Conservation (phyloP, 2,888 invertebrate species). For the Trachelus troglodyta region DNA sequence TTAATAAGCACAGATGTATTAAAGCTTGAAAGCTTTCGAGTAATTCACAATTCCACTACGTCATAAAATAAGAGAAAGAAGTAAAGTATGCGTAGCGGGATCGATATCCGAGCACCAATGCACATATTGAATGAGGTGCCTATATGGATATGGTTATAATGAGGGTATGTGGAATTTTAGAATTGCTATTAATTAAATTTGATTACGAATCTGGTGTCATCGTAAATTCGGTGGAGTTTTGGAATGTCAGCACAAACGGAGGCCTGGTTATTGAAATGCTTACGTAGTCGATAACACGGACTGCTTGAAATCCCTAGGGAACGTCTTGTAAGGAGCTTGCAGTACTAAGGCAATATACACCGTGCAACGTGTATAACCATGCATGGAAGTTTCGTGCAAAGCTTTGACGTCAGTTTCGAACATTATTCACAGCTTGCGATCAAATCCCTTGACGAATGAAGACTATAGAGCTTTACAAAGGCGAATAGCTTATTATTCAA, state of each 20-base stretch:
- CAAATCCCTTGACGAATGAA: background rate
- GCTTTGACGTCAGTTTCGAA: background rate
- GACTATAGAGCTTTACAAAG: background rate
- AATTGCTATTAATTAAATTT: background rate
- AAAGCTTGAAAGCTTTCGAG: background rate
- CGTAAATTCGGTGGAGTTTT: background rate
- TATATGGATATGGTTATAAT: background rate
- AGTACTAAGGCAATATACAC: background rate
- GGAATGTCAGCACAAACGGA: background rate
- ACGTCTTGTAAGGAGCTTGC: background rate
- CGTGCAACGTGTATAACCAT: background rate
- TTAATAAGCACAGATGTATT: background rate
- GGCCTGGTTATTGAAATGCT: background rate
- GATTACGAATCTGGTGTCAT: background rate
- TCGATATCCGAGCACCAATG: background rate
- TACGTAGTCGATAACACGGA: background rate
- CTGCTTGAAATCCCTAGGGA: background rate
- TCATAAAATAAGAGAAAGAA: too few relatives aligned
- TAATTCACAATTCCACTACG: background rate
- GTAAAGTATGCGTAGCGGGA: background rate
- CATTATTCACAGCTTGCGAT: background rate
- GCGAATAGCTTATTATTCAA: background rate
- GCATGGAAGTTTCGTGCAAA: background rate
- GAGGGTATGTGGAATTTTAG: background rate
- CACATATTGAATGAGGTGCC: background rate